phyloP scores from a whole-genome alignment of 2,113 vertebrate genomes.

The Aegotheles bennettii region DNA sequence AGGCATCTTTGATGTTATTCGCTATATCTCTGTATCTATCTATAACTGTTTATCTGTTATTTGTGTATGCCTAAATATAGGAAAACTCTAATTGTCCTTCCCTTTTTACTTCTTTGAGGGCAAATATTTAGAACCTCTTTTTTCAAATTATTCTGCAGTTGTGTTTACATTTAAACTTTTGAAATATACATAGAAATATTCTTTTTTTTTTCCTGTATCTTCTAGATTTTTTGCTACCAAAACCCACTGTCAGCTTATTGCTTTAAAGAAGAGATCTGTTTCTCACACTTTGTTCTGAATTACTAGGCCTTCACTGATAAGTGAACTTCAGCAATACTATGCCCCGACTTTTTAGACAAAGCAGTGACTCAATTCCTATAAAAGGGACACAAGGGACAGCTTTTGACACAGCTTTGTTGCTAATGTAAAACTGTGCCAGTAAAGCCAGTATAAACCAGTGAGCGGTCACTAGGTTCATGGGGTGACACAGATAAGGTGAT shows the following conservation, averaged over 20 bases:
- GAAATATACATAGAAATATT: not conserved
- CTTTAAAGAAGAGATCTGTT: not conserved
- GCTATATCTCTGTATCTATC: too few relatives aligned
- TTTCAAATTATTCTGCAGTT: not conserved
- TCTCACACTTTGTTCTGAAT: not conserved
- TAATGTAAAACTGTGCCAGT: not conserved
- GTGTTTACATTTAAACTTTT: not conserved
- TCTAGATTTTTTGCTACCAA: not conserved
- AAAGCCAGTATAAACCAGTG: not conserved
- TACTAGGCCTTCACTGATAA: not conserved
- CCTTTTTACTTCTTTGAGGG: not conserved
- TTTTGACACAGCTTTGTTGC: not conserved
- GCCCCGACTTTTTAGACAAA: not conserved
- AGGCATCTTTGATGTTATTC: not conserved
- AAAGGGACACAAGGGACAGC: not conserved
- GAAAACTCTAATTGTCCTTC: not conserved
- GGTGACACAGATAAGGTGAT: not conserved
- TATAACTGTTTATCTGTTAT: too few relatives aligned
- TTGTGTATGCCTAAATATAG: not conserved
- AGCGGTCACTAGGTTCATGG: not conserved
- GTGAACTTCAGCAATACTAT: not conserved
- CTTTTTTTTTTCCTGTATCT: not conserved
- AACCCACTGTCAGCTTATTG: not conserved
- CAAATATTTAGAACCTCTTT: not conserved
- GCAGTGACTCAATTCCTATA: not conserved